Base-by-base conservation (phyloP, 2,797 vertebrate species). In the Miichthys miiuy region DNA sequence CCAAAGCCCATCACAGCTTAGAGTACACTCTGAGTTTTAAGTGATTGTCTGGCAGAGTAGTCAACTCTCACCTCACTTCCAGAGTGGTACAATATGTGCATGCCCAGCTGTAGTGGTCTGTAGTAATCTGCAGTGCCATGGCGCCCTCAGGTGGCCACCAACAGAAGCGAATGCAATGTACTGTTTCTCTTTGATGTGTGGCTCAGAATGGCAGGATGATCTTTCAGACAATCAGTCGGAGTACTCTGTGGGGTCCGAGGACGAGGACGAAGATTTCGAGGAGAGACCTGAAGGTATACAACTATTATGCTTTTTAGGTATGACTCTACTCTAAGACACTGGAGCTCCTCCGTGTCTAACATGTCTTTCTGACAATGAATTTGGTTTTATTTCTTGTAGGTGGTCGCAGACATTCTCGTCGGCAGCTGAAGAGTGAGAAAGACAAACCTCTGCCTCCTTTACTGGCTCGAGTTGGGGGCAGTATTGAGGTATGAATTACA, bases 171-270 rank as follows among this genome's bases (percentile, higher is more conserved):
- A 88, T 71, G 81, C 92, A 92, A 91, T 93, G 93, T 93, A 85
- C 90, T 93, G 93, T 94, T 93, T 94, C 89, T 93, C 90, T 93
- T 73, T 94, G 92, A 93, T 93, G 92, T 91, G 93, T 93, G 91
- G 92, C 92, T 88, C 96, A 99, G 98, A 99, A 87, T 99, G 98
- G 98, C 98, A 97, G 89, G 98, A 98, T 0, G 97, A 99, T 93
- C 97, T 99, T 86, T 99, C 98, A 41, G 98, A 99, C 93, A 99
- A 99, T 95, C 98, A 99, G 90, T 99, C 98, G 0, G 98, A 99
- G 88, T 99, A 99, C 86, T 99, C 98, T 46, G 96, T 99, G 25
- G 98, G 98, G 88, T 99, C 98, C 0, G 98, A 99, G 94, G 98
- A 99, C 5, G 98, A 99, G 93, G 98, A 99, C 46, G 98, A 99